Evolutionary conservation across 2,797 vertebrate species (phyloP), one percentile per base, ranked within the genome.

Genomic region (Huso huso): DNA sequence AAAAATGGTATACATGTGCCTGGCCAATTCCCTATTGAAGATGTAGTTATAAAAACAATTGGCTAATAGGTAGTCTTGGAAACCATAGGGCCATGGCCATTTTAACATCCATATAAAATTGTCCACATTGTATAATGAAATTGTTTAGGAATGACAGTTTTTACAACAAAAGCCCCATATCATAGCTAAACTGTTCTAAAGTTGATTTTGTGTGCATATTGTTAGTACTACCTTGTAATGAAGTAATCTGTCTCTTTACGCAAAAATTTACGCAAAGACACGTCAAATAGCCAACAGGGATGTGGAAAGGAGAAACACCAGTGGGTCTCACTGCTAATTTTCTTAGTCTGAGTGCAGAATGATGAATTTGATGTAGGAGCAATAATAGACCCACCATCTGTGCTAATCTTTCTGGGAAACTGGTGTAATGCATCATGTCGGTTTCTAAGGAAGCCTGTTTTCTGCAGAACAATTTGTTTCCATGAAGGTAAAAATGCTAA

Each of bases 381-480:
- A 82, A 70, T 79, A 85, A 81, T 68, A 78, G 76, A 70, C 55
- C 64, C 4, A 0, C 75, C 77, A 84, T 80, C 77, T 83, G 79
- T 81, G 72, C 76, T 79, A 73, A 74, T 77, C 84, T 84, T 51
- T 73, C 68, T 67, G 37, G 68, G 66, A 59, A 80, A 73, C 50
- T 23, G 73, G 63, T 50, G 71, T 72, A 82, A 87, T 81, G 73
- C 67, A 78, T 78, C 78, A 83, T 66, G 78, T 59, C 18, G 62
- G 48, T 75, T 81, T 74, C 81, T 79, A 62, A 79, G 66, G 61
- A 75, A 82, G 68, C 68, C 61, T 79, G 70, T 55, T 52, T 78
- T 69, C 74, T 73, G 48, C 80, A 77, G 61, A 74, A 74, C 55
- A 66, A 76, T 78, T 78, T 62, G 71, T 81, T 85, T 81, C 78